These are phyloP conservation scores for Mylabris sibirica DNA, from an alignment of 2,888 invertebrate species.

Conservation along the genomic window DNA sequence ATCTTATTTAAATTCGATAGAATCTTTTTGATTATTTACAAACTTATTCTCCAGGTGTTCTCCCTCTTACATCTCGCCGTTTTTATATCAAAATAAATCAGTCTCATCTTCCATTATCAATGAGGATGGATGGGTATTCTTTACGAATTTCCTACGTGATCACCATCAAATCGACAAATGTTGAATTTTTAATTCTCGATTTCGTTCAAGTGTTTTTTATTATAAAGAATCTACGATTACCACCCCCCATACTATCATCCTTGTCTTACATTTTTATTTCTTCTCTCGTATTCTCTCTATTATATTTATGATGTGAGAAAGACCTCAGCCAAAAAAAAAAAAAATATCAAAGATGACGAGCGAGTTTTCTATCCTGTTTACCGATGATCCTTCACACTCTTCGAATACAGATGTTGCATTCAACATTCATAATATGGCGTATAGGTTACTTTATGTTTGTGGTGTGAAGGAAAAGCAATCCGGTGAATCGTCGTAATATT, in stretches of 20 bases:
- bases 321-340: slow-evolving; percentile 22
- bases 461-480: slow-evolving; percentile 56
- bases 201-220: slow-evolving; percentile 50
- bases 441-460: slow-evolving; percentile 56
- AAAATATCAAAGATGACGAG: slow-evolving; percentile 49
- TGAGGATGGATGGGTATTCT: slow-evolving; percentile 18
- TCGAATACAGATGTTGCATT: slow-evolving; percentile 60
- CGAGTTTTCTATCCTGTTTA: slow-evolving; percentile 42
- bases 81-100: slow-evolving; percentile 18
- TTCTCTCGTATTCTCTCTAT: slow-evolving; percentile 15
- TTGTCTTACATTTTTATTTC: slow-evolving; percentile 8
- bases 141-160: slow-evolving; percentile 41
- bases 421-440: slow-evolving; percentile 60
- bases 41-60: background rate
- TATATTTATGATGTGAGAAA: slow-evolving; percentile 51
- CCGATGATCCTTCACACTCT: slow-evolving; percentile 39
- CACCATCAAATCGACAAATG: slow-evolving; percentile 42
- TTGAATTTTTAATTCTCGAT: slow-evolving; percentile 56
- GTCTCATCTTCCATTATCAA: slow-evolving; percentile 18
- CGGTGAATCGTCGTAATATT: slow-evolving; percentile 59
- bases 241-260: background rate
- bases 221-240: slow-evolving; percentile 34
- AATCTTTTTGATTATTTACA: background rate
- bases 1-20: background rate
- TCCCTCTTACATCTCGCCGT: background rate